Base-by-base conservation (phyloP, 30 jellyfish, hydroid and myxozoan genomes). In the Aurelia coerulea region DNA sequence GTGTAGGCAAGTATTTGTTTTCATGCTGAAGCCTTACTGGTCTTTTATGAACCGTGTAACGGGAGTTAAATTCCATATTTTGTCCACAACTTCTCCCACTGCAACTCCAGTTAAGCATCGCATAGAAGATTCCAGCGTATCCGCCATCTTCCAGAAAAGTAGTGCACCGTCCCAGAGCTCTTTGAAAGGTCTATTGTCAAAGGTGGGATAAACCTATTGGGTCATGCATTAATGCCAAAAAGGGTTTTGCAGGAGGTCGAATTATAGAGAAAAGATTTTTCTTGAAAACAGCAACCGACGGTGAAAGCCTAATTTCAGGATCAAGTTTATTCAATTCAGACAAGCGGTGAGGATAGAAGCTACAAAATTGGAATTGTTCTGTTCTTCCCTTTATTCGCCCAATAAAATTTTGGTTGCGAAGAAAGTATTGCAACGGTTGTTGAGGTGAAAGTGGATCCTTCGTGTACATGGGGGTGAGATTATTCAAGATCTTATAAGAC, bases 391-490 rank as follows among this genome's bases (percentile, higher is more conserved):
- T 49, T 50, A 83, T 68, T 83, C 53, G 85, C 84, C 86, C 79
- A 51, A 71, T 72, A 35, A 17, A 85, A 73, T 83, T 85, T 65
- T 51, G 85, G 23, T 72, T 68, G 79, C 92, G 86, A 73, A 83
- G 85, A 68, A 85, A 73, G 92, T 83, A 83, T 35, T 35, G 86
- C 72, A 85, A 83, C 92, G 56, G 79, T 14, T 83, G 83, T 15
- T 59, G 73, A 51, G 84, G 84, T 83, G 85, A 79, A 10, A 83
- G 69, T 73, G 92, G 92, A 83, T 83, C 85, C 85, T 23, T 58
- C 32, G 77, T 58, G 62, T 83, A 83, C 65, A 58, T 71, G 32
- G 85, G 79, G 69, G 92, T 83, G 65, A 51, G 79, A 67, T 83
- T 68, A 68, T 31, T 83, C 59, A 83, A 42, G 62, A 80, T 66